Conservation (phyloP, 2,113 vertebrate genomes). For the Dissostichus mawsoni region DNA sequence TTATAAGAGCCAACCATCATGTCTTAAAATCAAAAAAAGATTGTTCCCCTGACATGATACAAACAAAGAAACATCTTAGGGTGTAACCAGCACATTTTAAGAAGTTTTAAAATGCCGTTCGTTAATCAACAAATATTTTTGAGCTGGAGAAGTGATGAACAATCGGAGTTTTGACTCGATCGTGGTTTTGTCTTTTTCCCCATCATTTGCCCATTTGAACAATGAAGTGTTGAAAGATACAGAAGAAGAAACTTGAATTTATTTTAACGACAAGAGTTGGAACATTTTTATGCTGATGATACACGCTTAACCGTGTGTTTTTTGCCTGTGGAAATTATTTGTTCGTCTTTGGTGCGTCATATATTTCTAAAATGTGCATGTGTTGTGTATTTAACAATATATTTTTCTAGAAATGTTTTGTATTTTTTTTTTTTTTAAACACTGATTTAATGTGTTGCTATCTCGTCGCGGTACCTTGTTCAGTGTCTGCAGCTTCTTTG, state of each 20-base stretch:
- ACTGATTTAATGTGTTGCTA: slow-evolving; percentile 59
- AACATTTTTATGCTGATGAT: slow-evolving; percentile 36
- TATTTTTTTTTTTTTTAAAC: slow-evolving; percentile 47
- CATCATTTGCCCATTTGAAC: slow-evolving; percentile 48
- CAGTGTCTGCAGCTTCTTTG: slow-evolving; percentile 42
- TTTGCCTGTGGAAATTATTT: slow-evolving; percentile 39
- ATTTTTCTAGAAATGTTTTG: slow-evolving; percentile 69
- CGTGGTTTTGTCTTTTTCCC: not conserved
- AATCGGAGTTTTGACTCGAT: slow-evolving; percentile 5
- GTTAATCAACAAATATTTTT: not conserved
- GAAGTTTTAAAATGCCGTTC: too few relatives aligned
- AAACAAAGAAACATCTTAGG: slow-evolving; percentile 18
- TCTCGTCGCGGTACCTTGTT: slow-evolving; percentile 44
- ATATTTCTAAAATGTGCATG: slow-evolving; percentile 69
- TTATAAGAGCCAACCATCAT: not conserved
- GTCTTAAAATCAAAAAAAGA: not conserved
- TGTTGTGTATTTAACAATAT: slow-evolving; percentile 74
- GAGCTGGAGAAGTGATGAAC: slow-evolving; percentile 13
- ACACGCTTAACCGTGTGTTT: slow-evolving; percentile 54
- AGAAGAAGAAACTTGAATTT: slow-evolving; percentile 68
- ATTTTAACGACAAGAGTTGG: slow-evolving; percentile 44
- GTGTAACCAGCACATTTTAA: slow-evolving; percentile 13
- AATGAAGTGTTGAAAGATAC: slow-evolving; percentile 60
- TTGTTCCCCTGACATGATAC: not conserved
- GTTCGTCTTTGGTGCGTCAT: slow-evolving; percentile 58